phyloP scores from a whole-genome alignment of 2,113 vertebrate genomes.

The Pseudorectes ferrugineus region DNA sequence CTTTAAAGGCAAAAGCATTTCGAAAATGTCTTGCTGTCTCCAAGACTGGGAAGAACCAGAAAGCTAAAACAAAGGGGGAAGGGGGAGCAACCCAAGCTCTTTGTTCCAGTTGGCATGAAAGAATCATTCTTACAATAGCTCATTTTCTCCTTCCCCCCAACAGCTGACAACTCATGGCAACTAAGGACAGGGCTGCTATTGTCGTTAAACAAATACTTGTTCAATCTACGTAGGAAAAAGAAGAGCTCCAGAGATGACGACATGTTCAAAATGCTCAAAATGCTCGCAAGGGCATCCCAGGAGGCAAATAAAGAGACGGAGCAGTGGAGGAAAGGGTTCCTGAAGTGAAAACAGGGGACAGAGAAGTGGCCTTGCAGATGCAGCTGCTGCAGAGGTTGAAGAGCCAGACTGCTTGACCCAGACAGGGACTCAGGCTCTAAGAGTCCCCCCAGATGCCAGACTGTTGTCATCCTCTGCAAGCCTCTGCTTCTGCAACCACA shows the following conservation, averaged over 20 bases:
- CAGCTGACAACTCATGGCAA: slow-evolving; percentile 61
- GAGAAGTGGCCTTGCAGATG: background rate
- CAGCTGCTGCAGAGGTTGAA: background rate
- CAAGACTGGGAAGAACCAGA: slow-evolving; percentile 42
- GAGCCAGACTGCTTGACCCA: background rate
- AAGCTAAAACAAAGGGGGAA: slow-evolving; percentile 52
- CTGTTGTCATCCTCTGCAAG: background rate
- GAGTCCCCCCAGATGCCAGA: background rate
- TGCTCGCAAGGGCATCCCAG: slow-evolving; percentile 14
- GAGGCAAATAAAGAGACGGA: slow-evolving; percentile 45
- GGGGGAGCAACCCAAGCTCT: slow-evolving; percentile 32
- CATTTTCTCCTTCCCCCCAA: slow-evolving; percentile 54
- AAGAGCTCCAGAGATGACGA: slow-evolving; percentile 53
- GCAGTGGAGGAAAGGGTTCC: slow-evolving; percentile 53
- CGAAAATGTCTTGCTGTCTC: background rate
- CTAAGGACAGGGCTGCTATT: slow-evolving; percentile 65
- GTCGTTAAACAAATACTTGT: slow-evolving; percentile 49
- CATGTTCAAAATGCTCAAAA: slow-evolving; percentile 31
- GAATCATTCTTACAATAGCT: slow-evolving; percentile 56
- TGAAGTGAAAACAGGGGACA: background rate
- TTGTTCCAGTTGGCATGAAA: slow-evolving; percentile 61
- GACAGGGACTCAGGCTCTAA: background rate
- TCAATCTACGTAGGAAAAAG: slow-evolving; percentile 47
- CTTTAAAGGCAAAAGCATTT: slow-evolving; percentile 5
- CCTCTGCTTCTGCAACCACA: background rate